phyloP scores from a whole-genome alignment of 2,888 invertebrate species.

The Lydus trimaculatus region DNA sequence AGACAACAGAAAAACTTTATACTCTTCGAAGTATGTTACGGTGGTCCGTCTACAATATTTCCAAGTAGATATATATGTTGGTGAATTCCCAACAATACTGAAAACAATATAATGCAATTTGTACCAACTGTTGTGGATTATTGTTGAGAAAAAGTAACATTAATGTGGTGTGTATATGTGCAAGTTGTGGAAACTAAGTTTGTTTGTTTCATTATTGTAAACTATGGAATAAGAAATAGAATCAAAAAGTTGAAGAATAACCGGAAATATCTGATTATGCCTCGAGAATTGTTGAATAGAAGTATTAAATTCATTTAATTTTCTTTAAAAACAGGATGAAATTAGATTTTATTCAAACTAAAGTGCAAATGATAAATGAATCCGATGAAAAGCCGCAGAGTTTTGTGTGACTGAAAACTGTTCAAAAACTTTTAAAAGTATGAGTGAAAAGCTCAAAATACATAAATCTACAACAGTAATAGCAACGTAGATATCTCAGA shows the following conservation, averaged over 20 bases:
- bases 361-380: too few species aligned
- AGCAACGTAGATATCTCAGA: too few species aligned
- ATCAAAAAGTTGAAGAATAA: not conserved
- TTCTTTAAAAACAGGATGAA: too few species aligned
- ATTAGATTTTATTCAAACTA: too few species aligned
- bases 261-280: too few species aligned
- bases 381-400: too few species aligned
- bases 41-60: not conserved
- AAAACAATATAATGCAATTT: not conserved
- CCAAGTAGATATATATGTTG: not conserved
- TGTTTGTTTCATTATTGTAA: not conserved
- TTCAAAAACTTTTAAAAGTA: too few species aligned
- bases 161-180: not conserved
- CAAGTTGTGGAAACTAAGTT: not conserved
- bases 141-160: not conserved
- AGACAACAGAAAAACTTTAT: not conserved
- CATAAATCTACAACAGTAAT: too few species aligned
- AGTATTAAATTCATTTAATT: too few species aligned
- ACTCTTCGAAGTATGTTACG: not conserved
- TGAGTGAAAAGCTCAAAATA: too few species aligned
- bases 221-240: not conserved
- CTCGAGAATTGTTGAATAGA: too few species aligned
- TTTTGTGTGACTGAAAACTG: too few species aligned
- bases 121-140: not conserved
- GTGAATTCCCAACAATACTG: not conserved